Conservation (phyloP, 1,140 invertebrate genomes). For the Temnothorax nylanderi region DNA sequence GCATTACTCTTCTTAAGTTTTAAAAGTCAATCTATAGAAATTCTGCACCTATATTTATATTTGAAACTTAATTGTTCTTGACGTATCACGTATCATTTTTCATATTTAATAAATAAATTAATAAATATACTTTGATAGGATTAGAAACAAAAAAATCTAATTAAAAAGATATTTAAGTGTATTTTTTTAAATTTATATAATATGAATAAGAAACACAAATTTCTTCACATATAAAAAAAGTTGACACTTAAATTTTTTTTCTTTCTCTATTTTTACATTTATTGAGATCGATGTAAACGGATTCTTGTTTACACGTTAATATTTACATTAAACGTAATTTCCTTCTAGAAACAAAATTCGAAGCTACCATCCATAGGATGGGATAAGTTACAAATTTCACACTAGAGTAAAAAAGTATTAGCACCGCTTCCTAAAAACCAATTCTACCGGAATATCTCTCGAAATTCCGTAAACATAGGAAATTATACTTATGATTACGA, state of each 20-base stretch:
- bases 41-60: neutral
- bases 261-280: conserved; percentile 16
- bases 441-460: neutral
- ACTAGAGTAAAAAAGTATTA: conserved; percentile 31
- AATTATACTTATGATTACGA: conserved; percentile 27
- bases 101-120: conserved; percentile 22
- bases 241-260: neutral
- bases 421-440: conserved; percentile 19
- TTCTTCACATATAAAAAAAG: neutral
- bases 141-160: neutral
- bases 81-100: neutral
- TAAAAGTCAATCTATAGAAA: neutral
- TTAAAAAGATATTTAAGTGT: conserved; percentile 1
- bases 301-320: conserved; percentile 23
- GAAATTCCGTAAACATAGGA: neutral
- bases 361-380: conserved; percentile 16
- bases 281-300: conserved; percentile 39
- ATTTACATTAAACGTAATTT: conserved; percentile 15
- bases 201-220: neutral
- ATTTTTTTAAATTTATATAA: neutral
- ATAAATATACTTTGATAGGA: neutral
- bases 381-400: conserved; percentile 34
- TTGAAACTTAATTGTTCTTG: neutral
- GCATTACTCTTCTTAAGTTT: neutral
- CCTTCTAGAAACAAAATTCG: conserved; percentile 27